These are phyloP conservation scores for Promerops cafer DNA, from an alignment of 2,113 vertebrate genomes.

Conservation along the genomic window DNA sequence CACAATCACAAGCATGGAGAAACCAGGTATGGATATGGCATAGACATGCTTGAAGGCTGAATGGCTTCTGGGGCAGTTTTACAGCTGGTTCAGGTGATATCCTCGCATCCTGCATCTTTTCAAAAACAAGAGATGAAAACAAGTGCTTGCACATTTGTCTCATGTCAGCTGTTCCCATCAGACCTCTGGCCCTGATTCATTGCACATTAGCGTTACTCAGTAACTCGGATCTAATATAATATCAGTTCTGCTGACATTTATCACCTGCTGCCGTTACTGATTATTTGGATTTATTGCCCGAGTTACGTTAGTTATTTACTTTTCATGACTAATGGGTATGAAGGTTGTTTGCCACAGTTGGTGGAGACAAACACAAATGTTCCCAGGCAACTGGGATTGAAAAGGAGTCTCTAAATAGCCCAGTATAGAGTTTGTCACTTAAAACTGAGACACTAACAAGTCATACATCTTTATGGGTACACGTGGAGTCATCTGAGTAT, in stretches of 20 bases:
- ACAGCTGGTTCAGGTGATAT: not conserved
- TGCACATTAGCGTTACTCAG: conserved; percentile 43
- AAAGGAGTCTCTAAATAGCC: not conserved
- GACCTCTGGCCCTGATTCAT: conserved; percentile 43
- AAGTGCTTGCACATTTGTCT: not conserved
- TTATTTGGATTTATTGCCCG: conserved; percentile 62
- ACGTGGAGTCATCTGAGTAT: not conserved
- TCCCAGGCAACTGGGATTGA: conserved; percentile 27
- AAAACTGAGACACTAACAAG: not conserved
- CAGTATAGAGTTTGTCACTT: not conserved
- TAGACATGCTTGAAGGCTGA: not conserved
- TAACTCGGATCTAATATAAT: conserved; percentile 10
- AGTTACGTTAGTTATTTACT: conserved; percentile 53
- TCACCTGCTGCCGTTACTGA: conserved; percentile 50
- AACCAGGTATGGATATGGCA: not conserved
- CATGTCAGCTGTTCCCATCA: conserved; percentile 11
- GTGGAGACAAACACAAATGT: not conserved
- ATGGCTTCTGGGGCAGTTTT: not conserved
- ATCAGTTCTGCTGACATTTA: conserved; percentile 48
- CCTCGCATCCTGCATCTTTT: not conserved
- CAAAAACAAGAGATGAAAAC: not conserved
- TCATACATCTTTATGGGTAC: not conserved
- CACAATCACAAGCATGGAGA: not conserved
- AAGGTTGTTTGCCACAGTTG: conserved; percentile 31
- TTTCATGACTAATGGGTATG: conserved; percentile 48